Percentiles rank a stretch among this genome's conserved stretches.
Conservation (phyloP, 2,888 invertebrate genomes). For the Coenonympha arcania region DNA sequence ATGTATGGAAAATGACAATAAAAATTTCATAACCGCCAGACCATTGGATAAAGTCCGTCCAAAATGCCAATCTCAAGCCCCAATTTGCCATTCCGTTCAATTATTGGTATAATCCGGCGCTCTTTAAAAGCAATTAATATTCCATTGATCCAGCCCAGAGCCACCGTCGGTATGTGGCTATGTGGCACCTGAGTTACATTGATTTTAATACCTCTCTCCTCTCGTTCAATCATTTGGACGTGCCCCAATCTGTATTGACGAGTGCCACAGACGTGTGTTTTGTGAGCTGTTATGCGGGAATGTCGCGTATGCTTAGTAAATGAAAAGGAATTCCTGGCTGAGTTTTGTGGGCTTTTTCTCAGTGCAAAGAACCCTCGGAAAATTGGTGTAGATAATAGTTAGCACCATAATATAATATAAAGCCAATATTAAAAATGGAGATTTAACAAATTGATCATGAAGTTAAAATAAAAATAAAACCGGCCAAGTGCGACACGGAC, state of each 20-base stretch:
- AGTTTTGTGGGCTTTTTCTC: too few species aligned
- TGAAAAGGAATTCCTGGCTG: too few species aligned
- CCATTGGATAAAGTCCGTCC: conserved; percentile 12
- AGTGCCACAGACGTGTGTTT: not conserved
- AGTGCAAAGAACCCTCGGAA: too few species aligned
- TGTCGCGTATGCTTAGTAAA: too few species aligned
- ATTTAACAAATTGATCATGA: too few species aligned
- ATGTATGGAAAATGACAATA: not conserved
- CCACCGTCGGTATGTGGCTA: conserved; percentile 26
- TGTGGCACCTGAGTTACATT: conserved; percentile 31
- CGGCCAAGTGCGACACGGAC: too few species aligned
- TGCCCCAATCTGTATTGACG: not conserved
- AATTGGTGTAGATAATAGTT: too few species aligned
- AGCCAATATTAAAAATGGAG: too few species aligned
- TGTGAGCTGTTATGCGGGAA: conserved; percentile 1
- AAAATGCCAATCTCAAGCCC: conserved; percentile 34
- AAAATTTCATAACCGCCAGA: not conserved
- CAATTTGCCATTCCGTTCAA: conserved; percentile 38
- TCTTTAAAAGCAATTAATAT: conserved; percentile 66
- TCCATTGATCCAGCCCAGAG: conserved; percentile 44
- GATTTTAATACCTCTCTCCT: conserved; percentile 28
- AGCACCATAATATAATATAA: too few species aligned
- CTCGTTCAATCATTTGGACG: conserved; percentile 23
- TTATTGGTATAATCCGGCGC: conserved; percentile 58
- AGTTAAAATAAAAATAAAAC: too few species aligned